Evolutionary conservation across 2,888 invertebrate genomes (phyloP), one percentile per base, ranked within the genome.

Genomic region (Carabus problematicus): DNA sequence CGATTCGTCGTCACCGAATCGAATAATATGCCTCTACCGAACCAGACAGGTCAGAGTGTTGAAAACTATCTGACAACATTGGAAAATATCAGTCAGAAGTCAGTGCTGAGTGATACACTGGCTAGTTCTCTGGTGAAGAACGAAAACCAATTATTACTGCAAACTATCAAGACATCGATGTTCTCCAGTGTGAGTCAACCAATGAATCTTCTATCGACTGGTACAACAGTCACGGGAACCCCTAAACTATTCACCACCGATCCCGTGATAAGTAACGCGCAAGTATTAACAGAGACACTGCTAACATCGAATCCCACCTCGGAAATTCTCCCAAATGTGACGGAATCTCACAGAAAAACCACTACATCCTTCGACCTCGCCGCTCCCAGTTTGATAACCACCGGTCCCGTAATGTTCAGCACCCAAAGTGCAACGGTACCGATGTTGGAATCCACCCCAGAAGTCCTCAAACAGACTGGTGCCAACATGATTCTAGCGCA

Each of bases 21-120:
- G 77, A 70, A 81, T 75, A 76, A 77, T 76, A 75, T 82, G 72
- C 82, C 84, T 9, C 79, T 87, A 29, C 85, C 85, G 0, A 82
- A 85, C 4, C 87, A 88, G 77, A 86, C 84, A 72, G 87, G 82
- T 7, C 87, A 87, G 77, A 86, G 85, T 72, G 84, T 88, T 29
- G 87, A 87, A 73, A 86, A 85, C 73, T 88, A 85, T 75, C 70
- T 73, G 45, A 71, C 74, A 9, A 70, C 71, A 7, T 70, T 75
- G 19, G 73, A 74, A 58, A 72, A 72, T 45, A 71, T 60, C 40
- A 45, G 54, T 6, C 61, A 47, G 16, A 69, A 69, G 45, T 12
- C 61, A 55, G 12, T 62, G 45, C n/a, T 55, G 12, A 62, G 61
- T 47, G 41, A 61, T 47, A 56, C 62, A 55, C 39, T 69, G 54